Base-by-base conservation (phyloP, 1,140 invertebrate species). In the Achroia grisella region DNA sequence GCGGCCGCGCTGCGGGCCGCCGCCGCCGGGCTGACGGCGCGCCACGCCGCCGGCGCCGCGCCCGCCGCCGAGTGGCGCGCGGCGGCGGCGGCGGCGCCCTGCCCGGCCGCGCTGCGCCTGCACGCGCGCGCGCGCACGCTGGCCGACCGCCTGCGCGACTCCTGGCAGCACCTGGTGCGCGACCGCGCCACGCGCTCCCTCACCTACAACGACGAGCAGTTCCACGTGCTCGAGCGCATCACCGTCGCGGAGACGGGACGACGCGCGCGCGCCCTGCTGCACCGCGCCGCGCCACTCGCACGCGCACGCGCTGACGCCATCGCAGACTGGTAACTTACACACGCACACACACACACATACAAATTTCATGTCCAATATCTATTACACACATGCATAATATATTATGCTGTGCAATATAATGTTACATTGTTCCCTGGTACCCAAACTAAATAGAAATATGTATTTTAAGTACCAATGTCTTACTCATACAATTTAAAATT, bases 121-220 rank as follows among this genome's bases (percentile, higher is more conserved):
- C 90, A 91, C 43, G 89, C 91, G 42, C 90, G 90, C 63, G 93
- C 93, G 1, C 86, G 90, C 48, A 92, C 93, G 23, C 88, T 94
- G 37, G 93, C 95, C 0, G 91, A 93, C 12, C 54, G 63, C 48
- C 82, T 97, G 47, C 87, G 94, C 28, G 95, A 97, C 60, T 95
- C 95, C 0, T 97, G 96, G 95, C 95, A 97, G 81, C 94, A 96
- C 88, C 87, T 97, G 36, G 88, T 96, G 15, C 87, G 95, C 31
- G 95, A 97, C 87, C 89, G 95, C 60, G 94, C 94, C 12, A 95
- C 94, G 8, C 87, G 93, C 51, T 91, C 90, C 48, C 79, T 97
- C 1, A 95, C 95, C 0, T 96, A 95, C 74, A 96, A 97, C 71
- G 95, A 97, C 84, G 95, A 97, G 82, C 95, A 97, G 79, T 96